Base-by-base conservation (phyloP, 2,888 invertebrate genomes). In the Ophion ventricosus region DNA sequence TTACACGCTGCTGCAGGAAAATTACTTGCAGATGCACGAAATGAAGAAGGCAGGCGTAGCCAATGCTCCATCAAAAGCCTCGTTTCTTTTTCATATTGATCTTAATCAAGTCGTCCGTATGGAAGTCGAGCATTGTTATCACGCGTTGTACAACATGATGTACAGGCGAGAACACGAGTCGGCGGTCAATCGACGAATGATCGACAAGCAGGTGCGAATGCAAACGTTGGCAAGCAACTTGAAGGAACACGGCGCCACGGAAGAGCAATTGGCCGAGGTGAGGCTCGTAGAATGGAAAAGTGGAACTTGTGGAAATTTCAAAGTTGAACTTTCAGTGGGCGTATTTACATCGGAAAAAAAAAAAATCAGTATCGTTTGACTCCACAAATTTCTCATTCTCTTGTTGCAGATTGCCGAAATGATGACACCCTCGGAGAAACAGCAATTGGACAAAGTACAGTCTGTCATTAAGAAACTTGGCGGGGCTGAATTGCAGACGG, bases 181-280 rank as follows among this genome's bases (percentile, higher is more conserved):
- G 83, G 94, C 92, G 20, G 95, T 95, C 84, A 96, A 98, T 92
- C 96, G 96, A 91, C 95, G 98, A 17, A 95, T 98, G 84, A 96
- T 98, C 83, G 97, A 97, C 91, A 98, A 98, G 93, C 97, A 97
- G 89, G 96, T 97, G 88, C 95, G 97, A 91, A 96, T 98, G 89
- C 97, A 98, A 91, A 96, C 96, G 85, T 96, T 98, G 70, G 95
- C 96, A 82, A 96, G 96, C 91, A 96, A 96, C 82, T 96, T 98
- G 95, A 96, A 96, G 81, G 95, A 96, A 88, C 96, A 97, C 85
- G 96, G 96, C 0, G 97, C 97, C 88, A 95, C 97, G 0, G 96
- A 96, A 80, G 96, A 96, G 88, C 97, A 97, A 93, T 95, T 98
- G 82, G 95, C 96, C 80, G 98, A 98, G 94, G 97, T 97, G 90